Percentiles rank a stretch among this genome's conserved stretches.
phyloP scores from a whole-genome alignment of 2,113 vertebrate species.

The Crotalus tigris region DNA sequence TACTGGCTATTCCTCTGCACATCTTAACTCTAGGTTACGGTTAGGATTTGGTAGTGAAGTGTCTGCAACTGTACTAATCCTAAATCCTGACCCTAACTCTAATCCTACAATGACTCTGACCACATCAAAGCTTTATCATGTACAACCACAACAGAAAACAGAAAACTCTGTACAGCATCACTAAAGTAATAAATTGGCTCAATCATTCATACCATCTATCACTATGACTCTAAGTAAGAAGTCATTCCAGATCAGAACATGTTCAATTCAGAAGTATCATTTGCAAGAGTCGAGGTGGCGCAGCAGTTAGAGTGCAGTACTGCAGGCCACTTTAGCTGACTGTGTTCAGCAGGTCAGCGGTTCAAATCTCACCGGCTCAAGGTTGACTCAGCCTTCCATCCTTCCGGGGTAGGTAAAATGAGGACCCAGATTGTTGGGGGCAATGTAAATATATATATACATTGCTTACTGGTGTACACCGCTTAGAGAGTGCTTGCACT shows the following conservation, averaged over 20 bases:
- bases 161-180: neutral
- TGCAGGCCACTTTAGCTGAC: too few relatives aligned
- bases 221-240: conserved; percentile 18
- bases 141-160: neutral
- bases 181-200: neutral
- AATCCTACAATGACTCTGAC: neutral
- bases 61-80: neutral
- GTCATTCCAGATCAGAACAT: conserved; percentile 9
- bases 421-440: too few relatives aligned
- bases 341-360: too few relatives aligned
- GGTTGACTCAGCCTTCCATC: too few relatives aligned
- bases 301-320: too few relatives aligned
- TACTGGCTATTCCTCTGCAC: conserved; percentile 18
- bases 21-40: neutral
- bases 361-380: too few relatives aligned
- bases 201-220: conserved; percentile 7
- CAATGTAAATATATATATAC: too few relatives aligned
- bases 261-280: conserved; percentile 6
- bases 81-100: neutral
- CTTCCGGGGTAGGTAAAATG: too few relatives aligned
- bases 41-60: neutral
- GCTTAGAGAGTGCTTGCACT: too few relatives aligned
- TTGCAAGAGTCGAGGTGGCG: too few relatives aligned
- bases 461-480: too few relatives aligned
- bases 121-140: neutral